Evolutionary conservation across 1,140 invertebrate species (phyloP).

Genomic region (Sycophila sp.): DNA sequence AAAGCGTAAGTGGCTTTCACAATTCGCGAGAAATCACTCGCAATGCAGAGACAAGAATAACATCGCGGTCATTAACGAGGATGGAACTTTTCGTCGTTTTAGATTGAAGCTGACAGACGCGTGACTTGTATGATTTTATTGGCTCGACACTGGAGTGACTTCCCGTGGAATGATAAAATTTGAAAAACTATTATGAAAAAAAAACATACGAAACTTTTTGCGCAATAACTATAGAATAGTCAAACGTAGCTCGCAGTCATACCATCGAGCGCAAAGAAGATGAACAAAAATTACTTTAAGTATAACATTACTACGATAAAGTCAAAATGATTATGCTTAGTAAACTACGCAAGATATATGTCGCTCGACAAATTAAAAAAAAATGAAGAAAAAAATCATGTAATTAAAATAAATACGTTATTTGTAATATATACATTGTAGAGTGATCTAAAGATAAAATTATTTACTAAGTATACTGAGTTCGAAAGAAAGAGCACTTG

Average conservation of each 20-base stretch:
- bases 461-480: too few species aligned
- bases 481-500: not conserved
- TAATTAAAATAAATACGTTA: not conserved
- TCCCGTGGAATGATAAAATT: not conserved
- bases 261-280: conserved; percentile 12
- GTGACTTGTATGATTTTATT: too few species aligned
- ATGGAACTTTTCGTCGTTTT: not conserved
- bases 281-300: not conserved
- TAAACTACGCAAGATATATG: not conserved
- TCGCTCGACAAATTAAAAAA: not conserved
- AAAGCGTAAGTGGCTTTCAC: too few species aligned
- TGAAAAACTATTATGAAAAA: too few species aligned
- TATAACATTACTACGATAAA: not conserved
- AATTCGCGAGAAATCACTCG: not conserved
- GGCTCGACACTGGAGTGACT: not conserved
- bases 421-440: not conserved
- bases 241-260: not conserved
- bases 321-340: not conserved
- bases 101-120: too few species aligned
- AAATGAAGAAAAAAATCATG: not conserved
- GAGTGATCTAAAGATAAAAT: too few species aligned
- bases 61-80: too few species aligned
- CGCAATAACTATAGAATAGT: not conserved
- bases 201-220: too few species aligned
- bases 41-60: too few species aligned